A percentile compares a stretch with the other conserved stretches of the same genome.
These are phyloP conservation scores for Tringa solitaria DNA, from an alignment of 2,113 vertebrate species.

Conservation along the genomic window DNA sequence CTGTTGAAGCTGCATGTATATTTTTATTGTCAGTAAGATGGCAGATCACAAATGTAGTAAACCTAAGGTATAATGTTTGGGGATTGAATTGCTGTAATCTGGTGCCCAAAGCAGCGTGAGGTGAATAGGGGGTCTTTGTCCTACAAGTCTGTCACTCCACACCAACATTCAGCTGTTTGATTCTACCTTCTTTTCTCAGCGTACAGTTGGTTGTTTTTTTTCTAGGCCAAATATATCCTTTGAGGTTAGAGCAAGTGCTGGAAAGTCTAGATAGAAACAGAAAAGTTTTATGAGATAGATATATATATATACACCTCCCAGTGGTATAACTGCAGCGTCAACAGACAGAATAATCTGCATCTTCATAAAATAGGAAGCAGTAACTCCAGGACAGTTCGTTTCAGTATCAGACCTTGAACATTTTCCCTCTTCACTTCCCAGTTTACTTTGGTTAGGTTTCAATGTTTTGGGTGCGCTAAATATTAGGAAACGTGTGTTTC, in stretches of 20 bases:
- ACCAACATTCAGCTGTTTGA: accelerated
- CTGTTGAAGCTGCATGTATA: accelerated
- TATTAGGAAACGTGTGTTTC: neutral
- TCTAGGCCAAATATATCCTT: neutral
- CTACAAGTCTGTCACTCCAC: accelerated
- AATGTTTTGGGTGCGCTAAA: neutral
- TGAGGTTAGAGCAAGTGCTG: neutral
- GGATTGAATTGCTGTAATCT: neutral
- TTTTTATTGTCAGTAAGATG: neutral
- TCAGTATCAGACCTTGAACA: neutral
- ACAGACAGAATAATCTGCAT: neutral
- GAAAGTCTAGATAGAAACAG: neutral
- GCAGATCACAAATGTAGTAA: neutral
- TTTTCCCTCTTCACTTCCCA: neutral
- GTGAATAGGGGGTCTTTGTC: neutral
- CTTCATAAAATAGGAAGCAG: neutral
- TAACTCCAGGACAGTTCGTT: neutral
- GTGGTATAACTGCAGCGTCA: neutral
- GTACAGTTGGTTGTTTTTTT: neutral
- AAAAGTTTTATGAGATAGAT: neutral
- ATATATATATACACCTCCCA: neutral
- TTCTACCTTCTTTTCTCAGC: neutral
- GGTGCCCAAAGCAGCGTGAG: neutral
- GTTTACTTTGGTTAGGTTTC: slow-evolving; percentile 16
- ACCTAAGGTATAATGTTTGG: accelerated